phyloP scores from a whole-genome alignment of 1,140 invertebrate genomes.

The Drosophila watanabei region DNA sequence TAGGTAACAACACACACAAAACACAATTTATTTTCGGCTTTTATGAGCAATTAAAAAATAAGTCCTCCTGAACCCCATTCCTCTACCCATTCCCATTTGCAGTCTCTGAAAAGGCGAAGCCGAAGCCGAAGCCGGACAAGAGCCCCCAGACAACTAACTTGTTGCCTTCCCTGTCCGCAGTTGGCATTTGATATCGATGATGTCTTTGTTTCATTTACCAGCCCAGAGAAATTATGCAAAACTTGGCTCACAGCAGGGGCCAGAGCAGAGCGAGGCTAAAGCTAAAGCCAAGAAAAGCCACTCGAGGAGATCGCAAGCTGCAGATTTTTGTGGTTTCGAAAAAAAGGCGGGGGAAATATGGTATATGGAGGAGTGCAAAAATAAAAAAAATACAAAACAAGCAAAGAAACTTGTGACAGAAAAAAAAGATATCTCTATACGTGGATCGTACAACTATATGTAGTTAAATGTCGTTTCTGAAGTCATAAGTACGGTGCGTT shows the following conservation, averaged over 20 bases:
- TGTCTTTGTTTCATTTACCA: slow-evolving; percentile 80
- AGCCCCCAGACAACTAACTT: slow-evolving; percentile 48
- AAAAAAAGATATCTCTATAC: slow-evolving; percentile 41
- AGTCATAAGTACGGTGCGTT: slow-evolving; percentile 5
- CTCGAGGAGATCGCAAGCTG: slow-evolving; percentile 35
- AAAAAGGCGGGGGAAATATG: slow-evolving; percentile 25
- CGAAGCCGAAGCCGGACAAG: slow-evolving; percentile 60
- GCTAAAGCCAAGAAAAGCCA: slow-evolving; percentile 33
- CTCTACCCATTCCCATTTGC: not conserved
- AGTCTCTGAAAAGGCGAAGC: slow-evolving; percentile 13
- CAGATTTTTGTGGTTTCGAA: slow-evolving; percentile 54
- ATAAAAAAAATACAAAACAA: slow-evolving; percentile 8
- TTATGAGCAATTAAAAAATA: slow-evolving; percentile 45
- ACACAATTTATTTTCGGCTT: slow-evolving; percentile 27
- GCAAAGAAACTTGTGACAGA: slow-evolving; percentile 52
- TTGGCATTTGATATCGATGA: slow-evolving; percentile 80
- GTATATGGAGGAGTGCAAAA: slow-evolving; percentile 13
- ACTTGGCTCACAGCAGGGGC: slow-evolving; percentile 45
- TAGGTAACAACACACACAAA: slow-evolving; percentile 27
- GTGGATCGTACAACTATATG: slow-evolving; percentile 41
- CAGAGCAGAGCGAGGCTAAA: slow-evolving; percentile 18
- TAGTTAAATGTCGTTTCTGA: slow-evolving; percentile 6
- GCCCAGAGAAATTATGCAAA: slow-evolving; percentile 58
- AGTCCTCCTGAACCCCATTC: slow-evolving; percentile 28
- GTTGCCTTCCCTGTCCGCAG: slow-evolving; percentile 34